A percentile compares a stretch with the other conserved stretches of the same genome.
Evolutionary conservation across 2,888 invertebrate species (phyloP).

Genomic region (Hermaeophaga mercurialis): DNA sequence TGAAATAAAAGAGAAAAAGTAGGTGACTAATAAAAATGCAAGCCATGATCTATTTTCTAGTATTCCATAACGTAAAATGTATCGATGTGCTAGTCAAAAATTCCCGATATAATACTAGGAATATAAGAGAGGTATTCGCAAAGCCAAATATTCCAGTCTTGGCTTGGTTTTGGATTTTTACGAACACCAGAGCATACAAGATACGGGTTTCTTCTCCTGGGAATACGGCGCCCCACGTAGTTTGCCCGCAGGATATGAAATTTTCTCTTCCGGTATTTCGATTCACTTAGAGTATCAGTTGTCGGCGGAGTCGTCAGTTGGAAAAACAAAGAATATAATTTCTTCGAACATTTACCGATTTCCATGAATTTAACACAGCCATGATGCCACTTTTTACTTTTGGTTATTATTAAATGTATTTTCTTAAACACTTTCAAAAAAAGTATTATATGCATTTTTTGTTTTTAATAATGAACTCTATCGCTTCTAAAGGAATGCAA

Average conservation of each 20-base stretch:
- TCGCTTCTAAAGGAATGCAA: no score
- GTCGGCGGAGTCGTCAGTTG: neutral
- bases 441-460: no score
- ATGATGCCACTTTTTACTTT: no score
- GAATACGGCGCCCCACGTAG: slow-evolving; percentile 7
- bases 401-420: no score
- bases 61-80: neutral
- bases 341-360: no score
- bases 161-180: slow-evolving; percentile 3
- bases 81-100: neutral
- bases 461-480: no score
- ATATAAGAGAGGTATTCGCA: neutral
- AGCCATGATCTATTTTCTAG: neutral
- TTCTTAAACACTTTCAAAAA: no score
- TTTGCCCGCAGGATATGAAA: slow-evolving; percentile 11
- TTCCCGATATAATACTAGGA: neutral
- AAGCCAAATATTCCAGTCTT: neutral
- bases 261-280: neutral
- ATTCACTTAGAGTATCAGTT: neutral
- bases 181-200: slow-evolving; percentile 3
- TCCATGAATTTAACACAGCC: neutral
- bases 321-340: neutral
- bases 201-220: slow-evolving; percentile 9
- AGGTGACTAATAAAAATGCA: slow-evolving; percentile 3
- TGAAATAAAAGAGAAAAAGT: no score